These are phyloP conservation scores for Ovibos moschatus DNA, from an alignment of 2,113 vertebrate genomes.

Conservation along the genomic window DNA sequence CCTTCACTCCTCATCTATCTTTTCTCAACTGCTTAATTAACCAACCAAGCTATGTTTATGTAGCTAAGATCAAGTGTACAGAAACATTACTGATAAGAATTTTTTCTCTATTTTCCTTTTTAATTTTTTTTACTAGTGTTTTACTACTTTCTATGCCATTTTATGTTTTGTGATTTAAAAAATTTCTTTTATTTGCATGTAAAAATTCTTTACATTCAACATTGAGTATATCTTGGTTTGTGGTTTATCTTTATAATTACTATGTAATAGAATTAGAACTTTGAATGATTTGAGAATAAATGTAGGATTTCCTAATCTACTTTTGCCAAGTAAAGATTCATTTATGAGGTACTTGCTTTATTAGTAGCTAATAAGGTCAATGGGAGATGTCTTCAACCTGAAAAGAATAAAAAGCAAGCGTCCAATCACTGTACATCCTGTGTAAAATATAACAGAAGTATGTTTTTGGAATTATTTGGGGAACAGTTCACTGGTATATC, in stretches of 20 bases:
- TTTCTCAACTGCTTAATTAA: slow-evolving; percentile 17
- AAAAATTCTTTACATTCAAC: neutral
- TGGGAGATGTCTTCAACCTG: neutral
- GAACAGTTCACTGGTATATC: neutral
- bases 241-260: neutral
- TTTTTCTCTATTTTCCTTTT: neutral
- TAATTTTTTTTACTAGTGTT: neutral
- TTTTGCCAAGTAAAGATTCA: neutral
- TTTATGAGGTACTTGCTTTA: neutral
- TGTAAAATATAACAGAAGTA: neutral
- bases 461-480: slow-evolving; percentile 16
- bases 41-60: neutral
- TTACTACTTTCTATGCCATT: neutral
- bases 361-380: neutral
- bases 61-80: neutral
- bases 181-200: neutral
- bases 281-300: neutral
- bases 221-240: neutral
- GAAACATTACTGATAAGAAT: neutral
- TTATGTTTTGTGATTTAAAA: neutral
- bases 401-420: neutral
- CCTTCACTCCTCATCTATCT: neutral
- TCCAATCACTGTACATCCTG: neutral
- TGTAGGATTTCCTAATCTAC: neutral
- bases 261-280: neutral